Base-by-base conservation (phyloP, 2,113 vertebrate genomes). In the Myotis yumanensis region DNA sequence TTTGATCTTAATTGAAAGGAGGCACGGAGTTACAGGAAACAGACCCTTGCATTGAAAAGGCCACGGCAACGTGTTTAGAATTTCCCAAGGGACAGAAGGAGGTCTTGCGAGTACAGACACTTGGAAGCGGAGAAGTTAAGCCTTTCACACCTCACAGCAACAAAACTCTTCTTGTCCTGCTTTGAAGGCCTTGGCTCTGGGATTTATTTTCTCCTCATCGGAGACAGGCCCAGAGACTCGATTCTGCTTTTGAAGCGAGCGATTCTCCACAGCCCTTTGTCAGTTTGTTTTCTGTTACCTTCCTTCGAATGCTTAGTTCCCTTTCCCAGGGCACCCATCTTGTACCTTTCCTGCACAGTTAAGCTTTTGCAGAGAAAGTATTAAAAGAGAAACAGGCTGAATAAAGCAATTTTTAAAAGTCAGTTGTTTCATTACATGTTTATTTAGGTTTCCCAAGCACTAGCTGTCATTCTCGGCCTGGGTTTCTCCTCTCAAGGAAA, bases 1-100 rank as follows among this genome's bases (percentile, higher is more conserved):
- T 97, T 98, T 97, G 92, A 96, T 92, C 72, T 85, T 82, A 93
- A 96, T 82, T 97, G 95, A 87, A 84, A 73, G 91, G 71, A 94
- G 92, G 88, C 75, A 86, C 1, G 16, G 3, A 93, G 86, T 96
- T 96, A 96, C 95, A 91, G 57, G 93, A 72, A 97, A 88, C 87
- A 94, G 95, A 96, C 75, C 62, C 92, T 92, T 51, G 32, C 82
- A 76, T 88, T 86, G 92, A 92, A 93, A 96, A 94, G 73, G 72
- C 81, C 79, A 11, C 69, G 73, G 81, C 90, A 95, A 93, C 85
- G 62, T 86, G 88, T 94, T 97, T 96, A 96, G 95, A 92, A 73
- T 94, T 96, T 96, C 94, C 94, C 95, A 86, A 95, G 94, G 75
- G 94, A 95, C 75, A 76, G 86, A 91, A 95, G 76, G 83, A 46